Conservation (phyloP, 2,888 invertebrate species). For the Mycalesis mineus region DNA sequence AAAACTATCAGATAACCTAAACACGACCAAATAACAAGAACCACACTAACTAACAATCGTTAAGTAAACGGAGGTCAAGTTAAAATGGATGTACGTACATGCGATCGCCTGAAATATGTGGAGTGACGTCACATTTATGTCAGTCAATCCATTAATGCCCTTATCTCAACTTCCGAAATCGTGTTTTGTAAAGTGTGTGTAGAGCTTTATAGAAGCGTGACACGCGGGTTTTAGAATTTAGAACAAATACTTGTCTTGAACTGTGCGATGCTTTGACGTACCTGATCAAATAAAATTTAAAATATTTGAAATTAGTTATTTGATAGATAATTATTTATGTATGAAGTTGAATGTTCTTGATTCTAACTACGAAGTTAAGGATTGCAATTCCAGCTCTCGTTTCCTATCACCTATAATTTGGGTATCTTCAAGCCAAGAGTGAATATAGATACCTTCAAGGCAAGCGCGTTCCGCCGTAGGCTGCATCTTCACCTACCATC, state of each 20-base stretch:
- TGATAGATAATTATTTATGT: too few species aligned
- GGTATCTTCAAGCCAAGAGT: too few species aligned
- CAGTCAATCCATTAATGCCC: slow-evolving; percentile 75
- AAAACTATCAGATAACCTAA: slow-evolving; percentile 68
- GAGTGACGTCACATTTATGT: slow-evolving; percentile 76
- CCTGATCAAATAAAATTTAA: too few species aligned
- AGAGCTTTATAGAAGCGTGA: slow-evolving; percentile 64
- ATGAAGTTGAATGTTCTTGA: too few species aligned
- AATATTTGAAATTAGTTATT: too few species aligned
- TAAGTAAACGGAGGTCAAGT: slow-evolving; percentile 33
- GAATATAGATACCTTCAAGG: too few species aligned
- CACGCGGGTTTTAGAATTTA: slow-evolving; percentile 37
- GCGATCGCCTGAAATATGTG: slow-evolving; percentile 73
- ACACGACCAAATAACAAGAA: slow-evolving; percentile 43
- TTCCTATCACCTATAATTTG: too few species aligned
- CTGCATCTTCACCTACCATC: too few species aligned
- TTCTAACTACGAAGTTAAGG: too few species aligned
- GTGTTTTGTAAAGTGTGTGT: slow-evolving; percentile 60
- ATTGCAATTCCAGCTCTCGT: too few species aligned
- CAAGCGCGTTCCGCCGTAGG: too few species aligned
- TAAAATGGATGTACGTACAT: slow-evolving; percentile 49
- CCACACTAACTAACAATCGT: slow-evolving; percentile 27
- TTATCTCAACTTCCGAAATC: slow-evolving; percentile 75
- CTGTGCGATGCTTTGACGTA: background rate
- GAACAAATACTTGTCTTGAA: slow-evolving; percentile 1